phyloP scores from a whole-genome alignment of 1,140 invertebrate species.

The Sycophila sp. region DNA sequence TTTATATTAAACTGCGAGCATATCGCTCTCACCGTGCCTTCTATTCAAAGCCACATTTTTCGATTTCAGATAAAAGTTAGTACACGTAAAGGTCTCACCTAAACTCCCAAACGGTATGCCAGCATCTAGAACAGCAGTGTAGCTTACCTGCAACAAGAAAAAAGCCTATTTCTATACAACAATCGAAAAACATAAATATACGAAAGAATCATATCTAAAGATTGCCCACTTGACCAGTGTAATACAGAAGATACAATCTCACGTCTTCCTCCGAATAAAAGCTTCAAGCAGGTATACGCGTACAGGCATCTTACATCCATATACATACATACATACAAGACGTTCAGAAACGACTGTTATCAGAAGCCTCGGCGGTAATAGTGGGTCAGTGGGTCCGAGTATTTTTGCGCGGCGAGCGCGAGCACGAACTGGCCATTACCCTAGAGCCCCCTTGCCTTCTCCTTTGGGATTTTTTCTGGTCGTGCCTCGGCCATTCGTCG shows the following conservation, averaged over 20 bases:
- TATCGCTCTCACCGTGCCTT: too few species aligned
- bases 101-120: too few species aligned
- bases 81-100: too few species aligned
- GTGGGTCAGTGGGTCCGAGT: conserved; percentile 14
- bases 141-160: conserved; percentile 26
- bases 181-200: not conserved
- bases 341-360: not conserved
- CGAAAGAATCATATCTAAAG: not conserved
- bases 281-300: too few species aligned
- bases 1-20: too few species aligned
- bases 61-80: too few species aligned
- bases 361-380: not conserved
- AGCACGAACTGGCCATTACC: conserved; percentile 8
- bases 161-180: not conserved
- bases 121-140: too few species aligned
- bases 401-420: conserved; percentile 3
- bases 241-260: not conserved
- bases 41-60: too few species aligned
- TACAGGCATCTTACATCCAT: too few species aligned
- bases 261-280: not conserved
- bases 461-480: not conserved
- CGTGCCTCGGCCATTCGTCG: not conserved
- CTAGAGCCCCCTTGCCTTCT: too few species aligned
- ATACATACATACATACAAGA: not conserved
- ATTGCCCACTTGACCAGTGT: not conserved